phyloP scores from a whole-genome alignment of 2,888 invertebrate species.

The Ommatoiulus sabulosus region DNA sequence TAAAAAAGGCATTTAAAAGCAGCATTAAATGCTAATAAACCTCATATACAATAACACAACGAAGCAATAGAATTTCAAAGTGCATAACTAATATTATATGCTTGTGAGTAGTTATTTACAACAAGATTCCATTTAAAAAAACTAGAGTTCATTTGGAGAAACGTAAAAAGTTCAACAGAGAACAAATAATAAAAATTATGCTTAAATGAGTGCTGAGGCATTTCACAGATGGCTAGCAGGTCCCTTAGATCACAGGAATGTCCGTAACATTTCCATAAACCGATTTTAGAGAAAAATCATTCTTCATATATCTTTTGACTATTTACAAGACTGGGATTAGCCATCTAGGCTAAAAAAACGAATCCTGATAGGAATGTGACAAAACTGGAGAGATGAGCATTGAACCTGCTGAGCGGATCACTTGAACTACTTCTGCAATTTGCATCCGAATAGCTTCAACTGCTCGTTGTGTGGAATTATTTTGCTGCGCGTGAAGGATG shows the following conservation, averaged over 20 bases:
- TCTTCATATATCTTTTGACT: not conserved
- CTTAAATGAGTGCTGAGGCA: not conserved
- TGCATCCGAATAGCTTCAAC: slow-evolving; percentile 49
- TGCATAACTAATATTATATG: slow-evolving; percentile 11
- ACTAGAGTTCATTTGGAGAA: not conserved
- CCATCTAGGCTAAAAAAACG: slow-evolving; percentile 47
- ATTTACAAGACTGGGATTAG: slow-evolving; percentile 20
- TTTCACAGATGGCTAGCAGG: slow-evolving; percentile 17
- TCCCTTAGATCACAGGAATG: slow-evolving; percentile 24
- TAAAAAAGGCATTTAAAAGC: slow-evolving; percentile 12
- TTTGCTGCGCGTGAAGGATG: slow-evolving; percentile 56
- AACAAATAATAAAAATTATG: slow-evolving; percentile 15
- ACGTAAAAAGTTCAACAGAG: not conserved
- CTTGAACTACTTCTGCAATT: slow-evolving; percentile 58
- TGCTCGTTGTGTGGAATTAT: slow-evolving; percentile 31
- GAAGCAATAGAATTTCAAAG: slow-evolving; percentile 47
- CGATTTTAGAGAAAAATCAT: not conserved
- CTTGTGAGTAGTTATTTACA: slow-evolving; percentile 20
- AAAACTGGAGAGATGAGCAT: slow-evolving; percentile 56
- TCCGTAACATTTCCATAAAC: not conserved
- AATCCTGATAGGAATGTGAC: not conserved
- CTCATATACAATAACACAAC: slow-evolving; percentile 7
- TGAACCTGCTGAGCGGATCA: slow-evolving; percentile 54
- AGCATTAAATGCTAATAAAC: slow-evolving; percentile 45
- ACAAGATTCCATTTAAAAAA: not conserved